These are phyloP conservation scores for Lateolabrax maculatus DNA, from an alignment of 2,797 vertebrate genomes.

Conservation along the genomic window DNA sequence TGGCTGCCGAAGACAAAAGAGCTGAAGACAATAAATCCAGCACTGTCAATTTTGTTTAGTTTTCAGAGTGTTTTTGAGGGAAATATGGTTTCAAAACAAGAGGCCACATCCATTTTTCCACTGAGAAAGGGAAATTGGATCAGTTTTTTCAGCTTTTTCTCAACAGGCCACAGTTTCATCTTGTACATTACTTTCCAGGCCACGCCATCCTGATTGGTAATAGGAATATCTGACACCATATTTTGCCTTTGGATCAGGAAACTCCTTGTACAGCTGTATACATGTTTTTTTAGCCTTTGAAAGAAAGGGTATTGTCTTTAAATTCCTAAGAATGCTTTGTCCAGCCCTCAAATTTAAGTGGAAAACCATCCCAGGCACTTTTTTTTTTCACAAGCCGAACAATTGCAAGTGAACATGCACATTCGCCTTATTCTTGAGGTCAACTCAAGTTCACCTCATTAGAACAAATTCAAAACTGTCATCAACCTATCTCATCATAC, in stretches of 20 bases:
- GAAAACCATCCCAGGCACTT: constrained; percentile 78
- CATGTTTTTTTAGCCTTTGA: constrained; percentile 82
- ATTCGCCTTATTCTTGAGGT: constrained; percentile 61
- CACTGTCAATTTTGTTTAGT: constrained; percentile 91
- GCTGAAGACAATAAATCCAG: constrained; percentile 88
- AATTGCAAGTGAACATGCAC: constrained; percentile 69
- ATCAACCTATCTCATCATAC: constrained; percentile 29
- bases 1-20: constrained; percentile 82
- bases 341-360: constrained; percentile 79
- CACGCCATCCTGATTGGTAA: constrained; percentile 80
- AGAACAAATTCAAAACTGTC: constrained; percentile 41
- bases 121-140: constrained; percentile 85
- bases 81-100: constrained; percentile 88
- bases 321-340: constrained; percentile 81
- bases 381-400: constrained; percentile 70
- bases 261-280: constrained; percentile 84
- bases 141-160: constrained; percentile 78
- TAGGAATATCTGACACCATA: constrained; percentile 84
- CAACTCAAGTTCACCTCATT: constrained; percentile 69
- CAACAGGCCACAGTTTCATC: constrained; percentile 72
- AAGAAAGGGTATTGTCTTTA: constrained; percentile 85
- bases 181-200: constrained; percentile 82
- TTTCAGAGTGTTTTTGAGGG: constrained; percentile 87
- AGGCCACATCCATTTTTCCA: constrained; percentile 84
- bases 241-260: constrained; percentile 85